A percentile compares a stretch with the other conserved stretches of the same genome.
phyloP scores from a whole-genome alignment of 2,113 vertebrate genomes.

The Grallaria varia region DNA sequence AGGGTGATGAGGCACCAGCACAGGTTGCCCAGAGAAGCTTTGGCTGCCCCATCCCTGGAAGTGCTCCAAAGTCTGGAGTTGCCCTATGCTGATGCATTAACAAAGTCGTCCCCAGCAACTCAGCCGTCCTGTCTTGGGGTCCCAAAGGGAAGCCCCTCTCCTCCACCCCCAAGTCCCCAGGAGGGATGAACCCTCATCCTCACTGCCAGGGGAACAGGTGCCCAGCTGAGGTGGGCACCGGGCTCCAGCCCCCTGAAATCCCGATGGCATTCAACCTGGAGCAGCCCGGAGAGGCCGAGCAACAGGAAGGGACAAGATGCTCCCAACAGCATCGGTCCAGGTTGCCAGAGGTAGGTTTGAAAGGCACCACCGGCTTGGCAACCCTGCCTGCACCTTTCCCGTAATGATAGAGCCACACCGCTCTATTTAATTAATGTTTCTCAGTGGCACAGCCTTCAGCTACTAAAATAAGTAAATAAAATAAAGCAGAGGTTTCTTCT shows the following conservation, averaged over 20 bases:
- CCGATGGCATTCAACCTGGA: neutral
- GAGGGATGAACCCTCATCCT: neutral
- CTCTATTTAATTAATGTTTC: neutral
- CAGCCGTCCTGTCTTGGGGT: no score
- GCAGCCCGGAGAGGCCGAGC: fast-evolving
- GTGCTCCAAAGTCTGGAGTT: fast-evolving
- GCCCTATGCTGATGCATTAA: neutral
- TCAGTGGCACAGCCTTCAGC: neutral
- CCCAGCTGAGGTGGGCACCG: neutral
- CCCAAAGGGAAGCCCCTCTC: neutral
- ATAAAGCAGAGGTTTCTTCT: neutral
- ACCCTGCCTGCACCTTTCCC: neutral
- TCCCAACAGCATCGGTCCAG: neutral
- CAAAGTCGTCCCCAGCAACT: neutral
- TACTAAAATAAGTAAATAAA: neutral
- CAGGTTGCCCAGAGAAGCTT: neutral
- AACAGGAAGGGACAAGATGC: neutral
- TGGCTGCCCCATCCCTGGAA: neutral
- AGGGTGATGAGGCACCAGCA: neutral
- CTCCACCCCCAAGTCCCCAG: neutral
- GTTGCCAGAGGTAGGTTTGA: neutral
- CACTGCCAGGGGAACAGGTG: neutral
- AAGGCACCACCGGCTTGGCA: neutral
- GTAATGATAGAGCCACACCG: fast-evolving
- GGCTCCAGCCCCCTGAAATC: neutral